Conservation (phyloP, 64 coral and sea anemone species). For the Exaiptasia diaphana region DNA sequence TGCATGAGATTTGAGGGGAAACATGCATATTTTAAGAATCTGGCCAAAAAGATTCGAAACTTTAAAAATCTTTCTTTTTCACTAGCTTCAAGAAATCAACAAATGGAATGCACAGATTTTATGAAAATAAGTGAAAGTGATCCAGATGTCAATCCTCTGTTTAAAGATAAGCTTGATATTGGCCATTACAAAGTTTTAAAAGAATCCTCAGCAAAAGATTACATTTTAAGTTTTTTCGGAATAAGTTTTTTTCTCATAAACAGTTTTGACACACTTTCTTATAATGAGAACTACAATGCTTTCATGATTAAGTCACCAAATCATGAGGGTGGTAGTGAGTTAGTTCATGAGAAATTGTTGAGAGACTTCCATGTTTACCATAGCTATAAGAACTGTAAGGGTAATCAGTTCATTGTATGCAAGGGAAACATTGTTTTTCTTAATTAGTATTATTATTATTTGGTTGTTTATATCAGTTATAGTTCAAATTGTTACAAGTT, state of each 20-base stretch:
- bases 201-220: neutral
- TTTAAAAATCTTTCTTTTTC: constrained; percentile 17
- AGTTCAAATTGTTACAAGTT: too few relatives aligned
- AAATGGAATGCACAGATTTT: neutral
- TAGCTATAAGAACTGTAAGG: neutral
- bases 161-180: neutral
- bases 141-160: neutral
- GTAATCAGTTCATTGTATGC: neutral
- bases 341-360: neutral
- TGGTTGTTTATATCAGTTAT: neutral
- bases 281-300: neutral
- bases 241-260: neutral
- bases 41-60: constrained; percentile 16
- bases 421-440: neutral
- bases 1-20: constrained; percentile 17
- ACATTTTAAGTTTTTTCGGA: neutral
- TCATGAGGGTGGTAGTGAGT: neutral
- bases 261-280: too few relatives aligned
- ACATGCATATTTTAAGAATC: constrained; percentile 33
- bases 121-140: neutral
- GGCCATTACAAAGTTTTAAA: neutral
- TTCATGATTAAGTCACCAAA: neutral
- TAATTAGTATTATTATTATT: neutral
- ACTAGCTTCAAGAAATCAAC: neutral
- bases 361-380: neutral